A percentile compares a stretch with the other conserved stretches of the same genome.
phyloP scores from a whole-genome alignment of 2,888 invertebrate species.

The Oegoconia quadripuncta region DNA sequence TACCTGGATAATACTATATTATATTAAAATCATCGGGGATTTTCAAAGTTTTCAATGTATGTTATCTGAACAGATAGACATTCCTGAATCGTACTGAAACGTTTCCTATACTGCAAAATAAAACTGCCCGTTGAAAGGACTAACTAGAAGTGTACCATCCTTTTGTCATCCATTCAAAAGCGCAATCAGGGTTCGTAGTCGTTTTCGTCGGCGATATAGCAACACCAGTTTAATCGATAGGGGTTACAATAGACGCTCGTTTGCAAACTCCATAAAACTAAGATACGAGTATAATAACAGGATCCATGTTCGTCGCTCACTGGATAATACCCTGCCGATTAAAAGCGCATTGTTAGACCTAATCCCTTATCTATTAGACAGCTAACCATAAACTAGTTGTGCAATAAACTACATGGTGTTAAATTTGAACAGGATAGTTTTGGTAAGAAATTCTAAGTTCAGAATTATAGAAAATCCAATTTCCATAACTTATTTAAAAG shows the following conservation, averaged over 20 bases:
- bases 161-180: constrained; percentile 32
- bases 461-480: no score
- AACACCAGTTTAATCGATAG: constrained; percentile 55
- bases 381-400: constrained; percentile 20
- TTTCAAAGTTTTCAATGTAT: no score
- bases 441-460: not conserved
- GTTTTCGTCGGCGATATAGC: constrained; percentile 55
- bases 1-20: no score
- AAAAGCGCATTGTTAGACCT: constrained; percentile 41
- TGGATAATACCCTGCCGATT: constrained; percentile 35
- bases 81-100: no score
- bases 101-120: constrained; percentile 4
- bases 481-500: no score
- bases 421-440: not conserved
- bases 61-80: no score
- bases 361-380: constrained; percentile 40
- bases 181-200: constrained; percentile 51
- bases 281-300: constrained; percentile 60
- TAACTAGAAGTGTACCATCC: not conserved
- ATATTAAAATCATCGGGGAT: no score
- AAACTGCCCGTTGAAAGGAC: not conserved
- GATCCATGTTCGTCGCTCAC: constrained; percentile 34
- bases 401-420: not conserved
- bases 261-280: constrained; percentile 60
- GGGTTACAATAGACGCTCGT: constrained; percentile 61